A percentile compares a stretch with the other conserved stretches of the same genome.
Evolutionary conservation across 2,888 invertebrate species (phyloP).

Genomic region (Ormyrus labotus): DNA sequence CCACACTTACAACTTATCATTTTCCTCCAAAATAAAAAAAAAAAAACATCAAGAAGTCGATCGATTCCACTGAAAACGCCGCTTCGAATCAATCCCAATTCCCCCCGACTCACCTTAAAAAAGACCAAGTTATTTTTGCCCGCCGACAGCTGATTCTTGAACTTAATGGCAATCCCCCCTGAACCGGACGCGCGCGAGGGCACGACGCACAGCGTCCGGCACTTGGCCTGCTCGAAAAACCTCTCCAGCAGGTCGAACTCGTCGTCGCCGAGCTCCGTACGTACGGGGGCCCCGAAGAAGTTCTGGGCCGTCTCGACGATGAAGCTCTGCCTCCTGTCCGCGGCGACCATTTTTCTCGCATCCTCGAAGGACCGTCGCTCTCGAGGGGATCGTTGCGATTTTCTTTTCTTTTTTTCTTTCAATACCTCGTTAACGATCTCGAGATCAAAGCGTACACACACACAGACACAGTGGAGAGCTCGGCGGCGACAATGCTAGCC

Average conservation of each 20-base stretch:
- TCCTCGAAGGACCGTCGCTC: too few species aligned
- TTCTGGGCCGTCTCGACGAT: slow-evolving; percentile 70
- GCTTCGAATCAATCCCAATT: too few species aligned
- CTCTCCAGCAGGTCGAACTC: slow-evolving; percentile 65
- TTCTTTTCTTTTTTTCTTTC: too few species aligned
- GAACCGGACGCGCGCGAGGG: slow-evolving; percentile 53
- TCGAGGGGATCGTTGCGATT: too few species aligned
- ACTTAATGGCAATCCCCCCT: slow-evolving; percentile 59
- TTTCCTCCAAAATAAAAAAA: too few species aligned
- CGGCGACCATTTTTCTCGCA: slow-evolving; percentile 61
- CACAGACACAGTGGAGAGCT: not conserved
- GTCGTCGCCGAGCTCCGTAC: slow-evolving; percentile 58
- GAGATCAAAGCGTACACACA: too few species aligned
- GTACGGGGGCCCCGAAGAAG: slow-evolving; percentile 65
- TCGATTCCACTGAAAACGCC: too few species aligned
- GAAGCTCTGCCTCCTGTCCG: slow-evolving; percentile 65
- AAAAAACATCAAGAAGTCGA: too few species aligned
- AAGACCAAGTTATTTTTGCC: slow-evolving; percentile 70
- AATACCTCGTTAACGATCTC: too few species aligned
- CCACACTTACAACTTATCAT: too few species aligned
- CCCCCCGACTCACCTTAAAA: slow-evolving; percentile 67
- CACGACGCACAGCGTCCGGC: slow-evolving; percentile 67
- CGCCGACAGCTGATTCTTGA: slow-evolving; percentile 65
- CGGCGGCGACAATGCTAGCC: not conserved
- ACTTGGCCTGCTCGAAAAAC: slow-evolving; percentile 68